phyloP scores from a whole-genome alignment of 92 coral and sea anemone genomes.

The Palythoa grandis region DNA sequence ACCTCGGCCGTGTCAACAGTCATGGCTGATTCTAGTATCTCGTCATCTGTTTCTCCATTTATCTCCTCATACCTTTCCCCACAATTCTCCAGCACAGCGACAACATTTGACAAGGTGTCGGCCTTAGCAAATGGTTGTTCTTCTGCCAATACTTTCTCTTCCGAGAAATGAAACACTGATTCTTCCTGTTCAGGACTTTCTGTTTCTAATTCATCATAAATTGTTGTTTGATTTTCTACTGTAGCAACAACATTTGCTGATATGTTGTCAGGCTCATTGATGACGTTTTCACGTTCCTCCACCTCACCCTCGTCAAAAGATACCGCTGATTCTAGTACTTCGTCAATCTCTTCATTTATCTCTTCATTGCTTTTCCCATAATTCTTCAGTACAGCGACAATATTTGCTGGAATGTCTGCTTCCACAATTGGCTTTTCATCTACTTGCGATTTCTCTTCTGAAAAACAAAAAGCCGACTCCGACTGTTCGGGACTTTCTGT shows the following conservation, averaged over 20 bases:
- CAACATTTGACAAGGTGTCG: neutral
- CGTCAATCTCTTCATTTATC: neutral
- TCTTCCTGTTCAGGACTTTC: constrained; percentile 45
- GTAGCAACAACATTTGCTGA: constrained; percentile 1
- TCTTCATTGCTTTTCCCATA: neutral
- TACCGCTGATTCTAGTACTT: neutral
- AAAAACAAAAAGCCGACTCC: constrained; percentile 7
- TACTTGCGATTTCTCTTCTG: constrained; percentile 24
- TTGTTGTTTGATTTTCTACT: constrained; percentile 4
- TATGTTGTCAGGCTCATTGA: neutral
- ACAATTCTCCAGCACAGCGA: neutral
- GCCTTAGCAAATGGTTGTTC: constrained; percentile 18
- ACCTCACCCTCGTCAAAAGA: neutral
- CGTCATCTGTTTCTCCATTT: neutral
- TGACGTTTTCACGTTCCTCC: constrained; percentile 1
- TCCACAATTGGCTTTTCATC: constrained; percentile 34
- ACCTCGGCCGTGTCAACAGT: neutral
- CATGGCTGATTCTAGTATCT: neutral
- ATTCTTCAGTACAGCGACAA: constrained; percentile 1
- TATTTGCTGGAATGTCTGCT: constrained; percentile 9
- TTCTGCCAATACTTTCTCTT: constrained; percentile 35
- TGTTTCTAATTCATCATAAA: neutral
- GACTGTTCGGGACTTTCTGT: neutral
- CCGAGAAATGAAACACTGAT: neutral
- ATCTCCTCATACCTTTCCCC: neutral